phyloP scores from a whole-genome alignment of 2,888 invertebrate species.

The Noctua janthe region DNA sequence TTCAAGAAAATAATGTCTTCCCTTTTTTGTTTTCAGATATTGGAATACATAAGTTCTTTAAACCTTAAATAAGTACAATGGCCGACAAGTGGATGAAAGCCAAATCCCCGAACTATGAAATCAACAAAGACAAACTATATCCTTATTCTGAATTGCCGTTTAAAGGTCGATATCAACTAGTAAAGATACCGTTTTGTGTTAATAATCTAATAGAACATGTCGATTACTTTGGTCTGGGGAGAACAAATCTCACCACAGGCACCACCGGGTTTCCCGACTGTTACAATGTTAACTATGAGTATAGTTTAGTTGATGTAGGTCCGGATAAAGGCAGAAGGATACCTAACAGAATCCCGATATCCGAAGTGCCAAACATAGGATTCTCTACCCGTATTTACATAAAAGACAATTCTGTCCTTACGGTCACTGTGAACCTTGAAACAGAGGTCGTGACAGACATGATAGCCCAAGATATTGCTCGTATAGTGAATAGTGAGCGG shows the following conservation, averaged over 20 bases:
- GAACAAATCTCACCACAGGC: neutral
- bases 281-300: constrained; percentile 20
- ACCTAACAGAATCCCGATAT: constrained; percentile 43
- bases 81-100: neutral
- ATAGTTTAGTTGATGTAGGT: fast-evolving
- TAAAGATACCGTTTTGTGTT: constrained; percentile 34
- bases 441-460: fast-evolving
- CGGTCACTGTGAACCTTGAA: neutral
- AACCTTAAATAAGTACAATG: neutral
- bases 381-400: constrained; percentile 9
- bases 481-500: constrained; percentile 31
- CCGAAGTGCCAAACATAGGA: fast-evolving
- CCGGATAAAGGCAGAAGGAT: constrained; percentile 27
- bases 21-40: constrained; percentile 25
- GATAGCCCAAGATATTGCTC: constrained; percentile 27
- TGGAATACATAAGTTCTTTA: neutral
- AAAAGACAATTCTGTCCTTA: constrained; percentile 39
- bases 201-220: constrained; percentile 38
- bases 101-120: constrained; percentile 32
- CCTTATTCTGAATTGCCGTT: constrained; percentile 39
- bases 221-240: constrained; percentile 28
- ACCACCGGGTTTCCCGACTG: constrained; percentile 26
- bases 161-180: constrained; percentile 1
- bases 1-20: neutral
- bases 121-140: constrained; percentile 22